Evolutionary conservation across 2,113 vertebrate genomes (phyloP).

Genomic region (Paramisgurnus dabryanus): DNA sequence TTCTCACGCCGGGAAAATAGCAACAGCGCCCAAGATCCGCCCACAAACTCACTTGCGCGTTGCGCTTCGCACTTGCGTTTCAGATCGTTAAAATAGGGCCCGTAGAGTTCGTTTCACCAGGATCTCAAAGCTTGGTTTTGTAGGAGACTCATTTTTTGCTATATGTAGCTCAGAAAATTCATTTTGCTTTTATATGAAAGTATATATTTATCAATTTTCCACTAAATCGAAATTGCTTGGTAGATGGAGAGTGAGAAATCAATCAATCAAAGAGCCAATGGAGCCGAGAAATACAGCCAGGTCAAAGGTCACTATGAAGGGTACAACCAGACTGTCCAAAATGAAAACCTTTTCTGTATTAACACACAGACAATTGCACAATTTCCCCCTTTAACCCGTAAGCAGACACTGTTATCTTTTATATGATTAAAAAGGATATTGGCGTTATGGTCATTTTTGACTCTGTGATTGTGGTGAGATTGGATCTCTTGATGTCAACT

Average conservation of each 20-base stretch:
- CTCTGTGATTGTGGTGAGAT: slow-evolving; percentile 40
- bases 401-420: neutral
- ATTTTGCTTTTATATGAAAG: neutral
- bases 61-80: no score
- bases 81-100: no score
- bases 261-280: slow-evolving; percentile 45
- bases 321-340: slow-evolving; percentile 5
- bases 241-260: neutral
- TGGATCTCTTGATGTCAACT: slow-evolving; percentile 33
- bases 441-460: neutral
- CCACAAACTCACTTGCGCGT: no score
- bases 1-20: no score
- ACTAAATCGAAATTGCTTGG: slow-evolving; percentile 4
- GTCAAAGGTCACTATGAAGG: slow-evolving; percentile 36
- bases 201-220: slow-evolving; percentile 2
- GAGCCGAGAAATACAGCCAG: slow-evolving; percentile 1
- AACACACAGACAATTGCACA: slow-evolving; percentile 20
- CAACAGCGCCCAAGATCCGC: no score
- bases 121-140: neutral
- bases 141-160: neutral
- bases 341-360: slow-evolving; percentile 43
- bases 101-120: neutral
- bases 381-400: slow-evolving; percentile 11
- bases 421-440: slow-evolving; percentile 43
- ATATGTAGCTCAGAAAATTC: slow-evolving; percentile 9